phyloP scores from a whole-genome alignment of 2,888 invertebrate species.

The Volucella zonaria region DNA sequence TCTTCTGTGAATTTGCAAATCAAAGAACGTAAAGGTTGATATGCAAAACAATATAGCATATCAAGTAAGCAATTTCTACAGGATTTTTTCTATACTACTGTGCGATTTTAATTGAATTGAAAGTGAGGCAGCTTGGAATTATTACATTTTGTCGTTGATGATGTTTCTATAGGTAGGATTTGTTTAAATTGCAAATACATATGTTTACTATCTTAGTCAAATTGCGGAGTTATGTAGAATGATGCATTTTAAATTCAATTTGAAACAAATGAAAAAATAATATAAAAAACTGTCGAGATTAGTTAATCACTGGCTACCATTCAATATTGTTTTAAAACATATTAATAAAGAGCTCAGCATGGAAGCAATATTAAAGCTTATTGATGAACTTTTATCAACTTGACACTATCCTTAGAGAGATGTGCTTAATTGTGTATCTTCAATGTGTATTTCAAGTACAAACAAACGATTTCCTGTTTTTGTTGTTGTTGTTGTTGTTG shows the following conservation, averaged over 20 bases:
- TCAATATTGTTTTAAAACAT: not conserved
- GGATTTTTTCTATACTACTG: too few relatives aligned
- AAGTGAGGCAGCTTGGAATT: slow-evolving; percentile 39
- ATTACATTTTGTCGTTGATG: not conserved
- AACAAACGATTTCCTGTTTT: slow-evolving; percentile 21
- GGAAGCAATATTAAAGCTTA: slow-evolving; percentile 1
- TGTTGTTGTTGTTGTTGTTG: slow-evolving; percentile 13
- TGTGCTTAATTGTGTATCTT: not conserved
- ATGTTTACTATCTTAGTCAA: too few relatives aligned
- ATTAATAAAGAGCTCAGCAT: not conserved
- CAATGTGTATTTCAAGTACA: not conserved
- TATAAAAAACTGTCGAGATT: too few relatives aligned
- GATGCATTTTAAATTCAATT: too few relatives aligned
- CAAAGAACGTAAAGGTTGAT: too few relatives aligned
- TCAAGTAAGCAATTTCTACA: too few relatives aligned
- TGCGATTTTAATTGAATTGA: not conserved
- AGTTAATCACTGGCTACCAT: too few relatives aligned
- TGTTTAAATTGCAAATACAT: too few relatives aligned
- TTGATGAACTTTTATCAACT: slow-evolving; percentile 45
- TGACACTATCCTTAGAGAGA: slow-evolving; percentile 41
- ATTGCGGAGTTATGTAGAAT: too few relatives aligned
- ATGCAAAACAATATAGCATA: too few relatives aligned
- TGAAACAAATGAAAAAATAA: too few relatives aligned
- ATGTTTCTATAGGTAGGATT: not conserved
- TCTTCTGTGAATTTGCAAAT: too few relatives aligned